Base-by-base conservation (phyloP, 2,888 invertebrate species). In the Cantharis rufa region DNA sequence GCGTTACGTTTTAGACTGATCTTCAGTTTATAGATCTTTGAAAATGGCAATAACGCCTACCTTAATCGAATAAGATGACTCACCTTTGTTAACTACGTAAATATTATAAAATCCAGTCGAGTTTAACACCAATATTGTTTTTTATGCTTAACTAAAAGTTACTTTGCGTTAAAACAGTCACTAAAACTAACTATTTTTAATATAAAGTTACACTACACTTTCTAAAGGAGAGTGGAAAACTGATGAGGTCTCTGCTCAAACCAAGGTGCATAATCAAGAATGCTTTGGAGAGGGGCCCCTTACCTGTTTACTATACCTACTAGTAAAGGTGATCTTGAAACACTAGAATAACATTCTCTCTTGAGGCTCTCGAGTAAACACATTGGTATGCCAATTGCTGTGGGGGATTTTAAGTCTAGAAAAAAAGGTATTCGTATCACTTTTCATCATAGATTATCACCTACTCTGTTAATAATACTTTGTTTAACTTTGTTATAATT, bases 291-390 rank as follows among this genome's bases (percentile, higher is more conserved):
- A 63, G 72, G 77, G 76, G 64, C 69, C 18, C 71, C 75, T 74
- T 75, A 78, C 77, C 77, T 78, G 77, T 71, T 77, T 74, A 77
- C 73, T 68, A 24, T 24, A 74, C 71, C 73, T 68, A 74, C 71
- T 74, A 71, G 74, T 73, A 71, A 77, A 77, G 77, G 77, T 77
- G 77, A 77, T 77, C 77, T 73, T 74, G 74, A 77, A 66, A 71
- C 69, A 76, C 32, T 77, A 63, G 28, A 69, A 69, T 74, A 77
- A 77, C 76, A 73, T 76, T 76, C 76, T 76, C 71, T 72, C 63
- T 66, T 32, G 24, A 71, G 13, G 61, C 24, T 73, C 68, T 61
- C 61, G 7, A 15, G 64, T 74, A 77, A 77, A 73, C 76, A 70
- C 69, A 64, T 27, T 48, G 76, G 76, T 69, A 76, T 76, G 72